Percentiles rank a stretch among this genome's conserved stretches.
Conservation (phyloP, 2,113 vertebrate genomes). For the Marmota monax region DNA sequence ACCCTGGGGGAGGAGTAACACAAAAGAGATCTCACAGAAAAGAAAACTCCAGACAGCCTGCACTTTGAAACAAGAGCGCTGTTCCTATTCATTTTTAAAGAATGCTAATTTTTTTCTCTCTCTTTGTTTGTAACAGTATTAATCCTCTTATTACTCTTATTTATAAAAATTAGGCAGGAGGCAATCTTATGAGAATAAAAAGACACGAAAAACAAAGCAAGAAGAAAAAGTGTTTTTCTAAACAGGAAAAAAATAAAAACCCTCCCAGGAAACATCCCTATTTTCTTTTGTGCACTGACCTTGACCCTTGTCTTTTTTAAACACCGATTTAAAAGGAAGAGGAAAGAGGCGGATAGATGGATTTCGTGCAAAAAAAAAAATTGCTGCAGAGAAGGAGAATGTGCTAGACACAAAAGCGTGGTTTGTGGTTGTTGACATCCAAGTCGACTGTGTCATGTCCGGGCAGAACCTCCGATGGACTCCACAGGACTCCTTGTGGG, state of each 20-base stretch:
- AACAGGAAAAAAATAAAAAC: not conserved
- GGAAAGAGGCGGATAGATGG: not conserved
- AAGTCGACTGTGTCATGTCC: not conserved
- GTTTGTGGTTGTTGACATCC: slow-evolving; percentile 48
- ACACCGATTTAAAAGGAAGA: not conserved
- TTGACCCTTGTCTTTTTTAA: not conserved
- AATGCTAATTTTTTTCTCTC: not conserved
- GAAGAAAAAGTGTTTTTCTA: slow-evolving; percentile 50
- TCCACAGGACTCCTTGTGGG: slow-evolving; percentile 22
- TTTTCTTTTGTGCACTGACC: not conserved
- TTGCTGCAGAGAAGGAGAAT: not conserved
- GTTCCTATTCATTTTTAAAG: not conserved
- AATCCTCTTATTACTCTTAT: slow-evolving; percentile 29
- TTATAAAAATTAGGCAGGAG: not conserved
- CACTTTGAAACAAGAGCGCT: slow-evolving; percentile 32
- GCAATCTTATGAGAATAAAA: not conserved
- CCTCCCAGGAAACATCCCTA: slow-evolving; percentile 22
- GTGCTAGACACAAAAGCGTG: slow-evolving; percentile 5
- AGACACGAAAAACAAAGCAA: not conserved
- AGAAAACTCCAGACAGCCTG: not conserved
- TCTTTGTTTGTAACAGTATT: not conserved
- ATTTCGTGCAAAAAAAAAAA: not conserved
- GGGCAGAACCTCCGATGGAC: not conserved
- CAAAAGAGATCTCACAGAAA: not conserved
- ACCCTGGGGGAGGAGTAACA: not conserved